phyloP scores from a whole-genome alignment of 2,797 vertebrate genomes.

The Phataginus tricuspis region DNA sequence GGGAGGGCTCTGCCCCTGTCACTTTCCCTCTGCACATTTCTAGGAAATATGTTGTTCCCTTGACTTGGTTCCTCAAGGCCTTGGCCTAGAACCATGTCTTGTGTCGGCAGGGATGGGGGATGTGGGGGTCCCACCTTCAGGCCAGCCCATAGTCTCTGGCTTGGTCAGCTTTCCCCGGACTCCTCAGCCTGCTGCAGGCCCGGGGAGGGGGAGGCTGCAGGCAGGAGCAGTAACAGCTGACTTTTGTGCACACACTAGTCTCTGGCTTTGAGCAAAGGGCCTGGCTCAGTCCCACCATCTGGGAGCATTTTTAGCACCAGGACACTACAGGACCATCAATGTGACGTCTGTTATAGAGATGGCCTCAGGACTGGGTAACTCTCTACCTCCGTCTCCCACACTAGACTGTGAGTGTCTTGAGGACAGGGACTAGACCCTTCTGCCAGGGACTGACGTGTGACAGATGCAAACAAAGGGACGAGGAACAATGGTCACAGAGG shows the following conservation, averaged over 20 bases:
- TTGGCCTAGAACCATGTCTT: neutral
- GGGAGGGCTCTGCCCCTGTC: neutral
- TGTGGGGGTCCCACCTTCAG: neutral
- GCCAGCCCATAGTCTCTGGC: neutral
- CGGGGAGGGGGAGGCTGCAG: neutral
- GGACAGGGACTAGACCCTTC: neutral
- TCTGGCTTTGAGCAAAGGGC: neutral
- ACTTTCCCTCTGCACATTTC: neutral
- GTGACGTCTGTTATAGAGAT: neutral
- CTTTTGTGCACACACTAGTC: neutral
- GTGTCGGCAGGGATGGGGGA: neutral
- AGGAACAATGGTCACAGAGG: neutral
- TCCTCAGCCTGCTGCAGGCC: accelerated
- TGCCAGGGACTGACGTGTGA: neutral
- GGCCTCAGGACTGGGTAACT: neutral
- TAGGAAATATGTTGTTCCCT: neutral
- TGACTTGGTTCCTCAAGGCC: neutral
- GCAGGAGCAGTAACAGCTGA: neutral
- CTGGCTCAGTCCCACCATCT: neutral
- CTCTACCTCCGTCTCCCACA: neutral
- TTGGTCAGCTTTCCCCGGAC: neutral
- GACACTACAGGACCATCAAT: neutral
- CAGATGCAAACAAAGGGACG: too few relatives aligned
- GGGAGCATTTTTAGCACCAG: neutral
- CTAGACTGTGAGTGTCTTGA: neutral